These are phyloP conservation scores for Microtus richardsoni DNA, from an alignment of 2,113 vertebrate species.

Conservation along the genomic window DNA sequence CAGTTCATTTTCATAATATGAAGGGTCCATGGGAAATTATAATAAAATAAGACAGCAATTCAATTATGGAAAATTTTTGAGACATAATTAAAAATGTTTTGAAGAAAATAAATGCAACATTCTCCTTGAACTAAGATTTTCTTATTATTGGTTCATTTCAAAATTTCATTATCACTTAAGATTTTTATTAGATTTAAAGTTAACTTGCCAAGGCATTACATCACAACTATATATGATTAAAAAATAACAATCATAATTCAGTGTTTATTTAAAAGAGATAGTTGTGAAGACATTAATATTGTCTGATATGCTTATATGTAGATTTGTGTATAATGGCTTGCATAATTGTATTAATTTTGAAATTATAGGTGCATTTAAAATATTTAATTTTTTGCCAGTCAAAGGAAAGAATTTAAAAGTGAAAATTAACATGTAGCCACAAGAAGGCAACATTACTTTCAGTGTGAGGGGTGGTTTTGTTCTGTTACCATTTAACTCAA, in stretches of 20 bases:
- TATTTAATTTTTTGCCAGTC: too few species aligned
- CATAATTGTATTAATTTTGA: too few species aligned
- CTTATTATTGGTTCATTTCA: background rate
- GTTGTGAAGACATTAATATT: too few species aligned
- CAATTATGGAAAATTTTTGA: background rate
- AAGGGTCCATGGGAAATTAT: background rate
- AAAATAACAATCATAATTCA: background rate
- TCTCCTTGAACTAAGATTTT: background rate
- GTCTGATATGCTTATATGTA: too few species aligned
- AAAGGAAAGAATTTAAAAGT: too few species aligned
- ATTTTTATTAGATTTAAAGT: background rate
- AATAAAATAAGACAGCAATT: background rate
- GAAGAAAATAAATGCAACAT: background rate
- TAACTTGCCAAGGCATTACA: background rate
- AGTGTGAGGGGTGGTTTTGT: too few species aligned
- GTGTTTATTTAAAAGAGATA: background rate
- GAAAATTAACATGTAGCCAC: too few species aligned
- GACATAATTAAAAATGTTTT: background rate
- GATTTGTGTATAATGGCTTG: too few species aligned
- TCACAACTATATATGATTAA: background rate
- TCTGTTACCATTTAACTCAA: too few species aligned
- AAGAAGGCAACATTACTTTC: too few species aligned
- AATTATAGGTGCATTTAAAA: too few species aligned
- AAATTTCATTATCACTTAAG: background rate
- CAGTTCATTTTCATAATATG: background rate